phyloP scores from a whole-genome alignment of 2,888 invertebrate genomes.

The Eudemis profundana region DNA sequence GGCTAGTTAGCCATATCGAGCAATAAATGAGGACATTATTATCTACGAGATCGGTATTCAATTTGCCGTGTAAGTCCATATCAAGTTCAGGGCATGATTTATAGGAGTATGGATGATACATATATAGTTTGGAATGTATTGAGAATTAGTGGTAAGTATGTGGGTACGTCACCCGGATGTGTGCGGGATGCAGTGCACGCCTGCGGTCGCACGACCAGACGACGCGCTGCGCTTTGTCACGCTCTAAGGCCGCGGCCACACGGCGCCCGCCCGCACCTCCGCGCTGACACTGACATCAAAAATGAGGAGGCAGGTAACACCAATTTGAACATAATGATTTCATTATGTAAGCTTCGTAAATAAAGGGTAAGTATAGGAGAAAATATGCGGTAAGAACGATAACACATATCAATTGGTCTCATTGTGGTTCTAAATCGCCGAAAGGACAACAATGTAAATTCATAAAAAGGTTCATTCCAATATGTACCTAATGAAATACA shows the following conservation, averaged over 20 bases:
- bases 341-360: too few species aligned
- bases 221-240: slow-evolving; percentile 48
- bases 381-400: background rate
- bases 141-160: slow-evolving; percentile 59
- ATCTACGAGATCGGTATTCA: slow-evolving; percentile 51
- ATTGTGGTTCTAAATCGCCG: too few species aligned
- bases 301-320: slow-evolving; percentile 15
- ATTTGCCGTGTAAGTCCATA: slow-evolving; percentile 56
- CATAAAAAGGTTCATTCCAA: too few species aligned
- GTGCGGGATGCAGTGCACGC: slow-evolving; percentile 43
- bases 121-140: slow-evolving; percentile 60
- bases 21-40: slow-evolving; percentile 47
- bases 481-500: too few species aligned
- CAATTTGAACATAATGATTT: background rate
- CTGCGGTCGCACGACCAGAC: slow-evolving; percentile 47
- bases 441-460: too few species aligned
- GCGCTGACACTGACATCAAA: slow-evolving; percentile 3
- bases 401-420: too few species aligned
- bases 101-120: slow-evolving; percentile 51
- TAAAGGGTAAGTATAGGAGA: background rate
- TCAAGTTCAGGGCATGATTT: slow-evolving; percentile 52
- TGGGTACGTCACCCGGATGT: slow-evolving; percentile 63
- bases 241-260: slow-evolving; percentile 41
- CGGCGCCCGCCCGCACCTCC: slow-evolving; percentile 18
- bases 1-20: slow-evolving; percentile 45